phyloP scores from a whole-genome alignment of 2,888 invertebrate species.

The Melanargia galathea region DNA sequence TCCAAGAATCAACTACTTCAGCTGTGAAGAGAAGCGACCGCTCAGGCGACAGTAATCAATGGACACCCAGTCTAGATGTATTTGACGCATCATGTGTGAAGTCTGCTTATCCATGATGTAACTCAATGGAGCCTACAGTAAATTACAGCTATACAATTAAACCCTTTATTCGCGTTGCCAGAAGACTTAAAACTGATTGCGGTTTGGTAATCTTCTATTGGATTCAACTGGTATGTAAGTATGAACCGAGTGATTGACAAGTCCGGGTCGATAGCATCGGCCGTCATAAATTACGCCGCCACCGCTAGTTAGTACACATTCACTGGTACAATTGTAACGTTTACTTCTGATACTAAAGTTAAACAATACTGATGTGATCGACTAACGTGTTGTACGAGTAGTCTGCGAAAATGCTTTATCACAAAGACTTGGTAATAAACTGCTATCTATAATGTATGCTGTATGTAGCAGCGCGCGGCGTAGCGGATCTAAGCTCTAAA shows the following conservation, averaged over 20 bases:
- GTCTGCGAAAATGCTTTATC: too few relatives aligned
- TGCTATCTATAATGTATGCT: too few relatives aligned
- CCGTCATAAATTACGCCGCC: conserved; percentile 77
- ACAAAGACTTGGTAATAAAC: too few relatives aligned
- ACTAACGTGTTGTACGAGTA: background rate
- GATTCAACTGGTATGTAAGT: conserved; percentile 56
- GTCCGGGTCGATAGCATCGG: conserved; percentile 75
- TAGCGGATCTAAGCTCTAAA: too few relatives aligned
- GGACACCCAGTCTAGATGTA: background rate
- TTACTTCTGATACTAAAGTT: conserved; percentile 31
- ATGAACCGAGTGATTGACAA: conserved; percentile 72
- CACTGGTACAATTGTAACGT: conserved; percentile 52
- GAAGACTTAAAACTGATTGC: conserved; percentile 51
- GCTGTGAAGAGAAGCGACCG: background rate
- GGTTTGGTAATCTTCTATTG: conserved; percentile 51
- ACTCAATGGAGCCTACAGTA: conserved; percentile 17
- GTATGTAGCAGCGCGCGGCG: too few relatives aligned
- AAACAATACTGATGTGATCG: conserved; percentile 35
- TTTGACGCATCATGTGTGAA: background rate
- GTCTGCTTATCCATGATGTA: background rate
- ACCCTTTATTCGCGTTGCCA: conserved; percentile 46
- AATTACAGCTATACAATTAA: conserved; percentile 22
- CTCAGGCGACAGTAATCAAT: background rate
- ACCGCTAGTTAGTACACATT: conserved; percentile 78
- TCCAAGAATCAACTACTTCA: too few relatives aligned